Evolutionary conservation across 1,140 invertebrate species (phyloP), one percentile per base, ranked within the genome.

Genomic region (Drosophila biarmipes): DNA sequence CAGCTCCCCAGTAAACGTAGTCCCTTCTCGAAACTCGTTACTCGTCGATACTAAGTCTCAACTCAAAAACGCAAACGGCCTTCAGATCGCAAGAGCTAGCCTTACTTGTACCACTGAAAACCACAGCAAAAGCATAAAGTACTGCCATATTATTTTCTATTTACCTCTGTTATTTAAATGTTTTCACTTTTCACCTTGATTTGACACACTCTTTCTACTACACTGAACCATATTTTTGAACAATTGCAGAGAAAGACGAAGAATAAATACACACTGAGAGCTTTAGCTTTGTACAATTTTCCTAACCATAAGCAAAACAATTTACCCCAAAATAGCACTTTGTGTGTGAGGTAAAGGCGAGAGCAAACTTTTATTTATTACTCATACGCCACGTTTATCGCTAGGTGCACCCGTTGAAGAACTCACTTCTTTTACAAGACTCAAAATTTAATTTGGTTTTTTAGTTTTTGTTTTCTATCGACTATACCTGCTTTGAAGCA

Each of bases 171-270:
- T 68, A 48, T n/a, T 63, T 29, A 35, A 63, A 53, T 37, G 54
- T 72, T 64, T 63, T 45, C n/a, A 15, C 29, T 72, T 64, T 59
- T 45, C 12, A n/a, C 45, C 66, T 40, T 63, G 17, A 45, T 42
- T 46, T 57, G 29, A 64, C 27, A 56, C 27, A 54, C 43, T 21
- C 24, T 45, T 57, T 31, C 8, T 31, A 10, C n/a, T 51, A 85
- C 73, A 76, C 73, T 64, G 63, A 72, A 77, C 43, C 63, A 58
- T 46, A 61, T 79, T 86, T 81, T 64, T 67, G 24, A 51, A 73
- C 71, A 85, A 72, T 90, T 90, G 74, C 85, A 90, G 85, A 90
- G 78, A 90, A 90, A 85, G 85, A 90, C 80, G 85, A 90, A 90
- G 84, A 90, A 67, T 76, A 90, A 85, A 73, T 69, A 73, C 66